Base-by-base conservation (phyloP, 2,113 vertebrate genomes). In the Montifringilla adamsi region DNA sequence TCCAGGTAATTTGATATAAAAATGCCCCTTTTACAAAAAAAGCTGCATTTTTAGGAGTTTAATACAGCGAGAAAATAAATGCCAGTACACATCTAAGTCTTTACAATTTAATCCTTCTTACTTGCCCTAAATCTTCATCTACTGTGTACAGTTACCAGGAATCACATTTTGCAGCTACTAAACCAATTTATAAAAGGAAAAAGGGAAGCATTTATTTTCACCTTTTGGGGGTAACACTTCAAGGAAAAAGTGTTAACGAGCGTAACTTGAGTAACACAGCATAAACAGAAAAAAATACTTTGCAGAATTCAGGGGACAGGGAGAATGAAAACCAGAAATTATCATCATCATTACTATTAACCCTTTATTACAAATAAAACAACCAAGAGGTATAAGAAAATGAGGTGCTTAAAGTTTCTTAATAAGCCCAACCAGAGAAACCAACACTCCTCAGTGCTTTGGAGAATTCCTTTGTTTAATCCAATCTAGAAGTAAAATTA, bases 21-120 rank as follows among this genome's bases (percentile, higher is more conserved):
- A 87, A 76, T 24, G 8, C 9, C 19, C 59, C 44, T 92, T 84
- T 92, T 87, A 74, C 30, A 59, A 83, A 75, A 30, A 39, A 33
- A 17, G 7, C 12, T 76, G 35, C 20, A 43, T 72, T 89, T 95
- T 87, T 79, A 87, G 73, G 58, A 80, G 60, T 77, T 96, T 43
- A 94, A 59, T 56, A 52, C 17, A 33, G 11, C 24, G 13, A 82
- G 80, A 95, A 93, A 86, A 84, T 27, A 93, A 95, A 94, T 26
- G 5, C 3, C 64, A 81, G 30, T 6, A 62, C 7, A 30, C 16
- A 62, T 31, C 21, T 60, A 11, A 33, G 14, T 44, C 69, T 82
- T 56, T 52, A 23, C 20, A 78, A 58, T 49, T 81, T 62, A 60
- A 66, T 41, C 20, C 26, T 49, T 52, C n/a, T 62, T 47, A 69